Percentiles rank a stretch among this genome's conserved stretches.
Evolutionary conservation across 2,888 invertebrate genomes (phyloP).

Genomic region (Erebia ligea): DNA sequence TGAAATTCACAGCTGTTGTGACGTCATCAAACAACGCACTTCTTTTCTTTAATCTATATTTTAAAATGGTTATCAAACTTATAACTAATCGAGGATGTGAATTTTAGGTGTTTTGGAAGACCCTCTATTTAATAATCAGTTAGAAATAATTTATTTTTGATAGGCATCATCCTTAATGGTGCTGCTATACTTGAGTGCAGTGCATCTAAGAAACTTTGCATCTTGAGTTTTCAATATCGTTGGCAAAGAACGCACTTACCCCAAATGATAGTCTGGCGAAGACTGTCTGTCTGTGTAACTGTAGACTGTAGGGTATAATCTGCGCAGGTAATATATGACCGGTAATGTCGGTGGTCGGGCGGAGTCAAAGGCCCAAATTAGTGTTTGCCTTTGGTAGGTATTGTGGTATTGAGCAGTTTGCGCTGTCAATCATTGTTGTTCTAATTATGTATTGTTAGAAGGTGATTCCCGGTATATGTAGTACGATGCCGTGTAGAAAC

Average conservation of each 20-base stretch:
- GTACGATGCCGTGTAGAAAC: no score
- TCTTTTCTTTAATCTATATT: no score
- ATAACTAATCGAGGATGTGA: no score
- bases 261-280: slow-evolving; percentile 22
- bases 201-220: not conserved
- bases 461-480: not conserved
- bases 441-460: not conserved
- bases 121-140: no score
- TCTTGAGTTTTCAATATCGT: not conserved
- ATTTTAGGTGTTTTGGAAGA: no score
- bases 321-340: slow-evolving; percentile 14
- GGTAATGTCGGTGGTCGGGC: slow-evolving; percentile 13
- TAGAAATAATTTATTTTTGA: no score
- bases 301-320: slow-evolving; percentile 7
- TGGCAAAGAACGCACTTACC: slow-evolving; percentile 1
- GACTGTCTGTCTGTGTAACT: slow-evolving; percentile 19
- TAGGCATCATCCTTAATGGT: no score
- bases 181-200: no score
- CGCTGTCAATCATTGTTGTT: slow-evolving; percentile 2
- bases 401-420: slow-evolving; percentile 3
- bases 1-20: no score
- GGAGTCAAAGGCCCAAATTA: slow-evolving; percentile 22
- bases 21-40: no score
- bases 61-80: no score
- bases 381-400: slow-evolving; percentile 11